A percentile compares a stretch with the other conserved stretches of the same genome.
phyloP scores from a whole-genome alignment of 1,140 invertebrate genomes.

The Bombus polaris region DNA sequence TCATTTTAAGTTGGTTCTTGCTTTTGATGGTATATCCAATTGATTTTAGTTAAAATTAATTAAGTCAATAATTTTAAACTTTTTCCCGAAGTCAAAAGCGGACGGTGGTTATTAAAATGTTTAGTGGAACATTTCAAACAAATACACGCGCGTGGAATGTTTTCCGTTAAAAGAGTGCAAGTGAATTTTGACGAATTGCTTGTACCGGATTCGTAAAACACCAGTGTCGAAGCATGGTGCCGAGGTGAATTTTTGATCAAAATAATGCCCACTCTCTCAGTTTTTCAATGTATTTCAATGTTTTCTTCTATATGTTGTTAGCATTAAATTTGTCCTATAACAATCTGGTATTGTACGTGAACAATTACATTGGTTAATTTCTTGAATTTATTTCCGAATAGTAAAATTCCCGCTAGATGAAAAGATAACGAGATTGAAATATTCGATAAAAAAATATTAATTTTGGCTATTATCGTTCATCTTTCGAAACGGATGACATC shows the following conservation, averaged over 20 bases:
- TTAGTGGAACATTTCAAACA: neutral
- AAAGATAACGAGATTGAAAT: neutral
- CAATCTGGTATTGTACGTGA: neutral
- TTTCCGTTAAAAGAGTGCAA: neutral
- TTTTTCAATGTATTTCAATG: neutral
- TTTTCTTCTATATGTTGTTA: neutral
- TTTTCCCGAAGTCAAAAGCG: neutral
- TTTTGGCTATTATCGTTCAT: neutral
- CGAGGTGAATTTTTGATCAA: neutral
- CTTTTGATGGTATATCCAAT: neutral
- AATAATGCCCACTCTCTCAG: too few relatives aligned
- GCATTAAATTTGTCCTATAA: neutral
- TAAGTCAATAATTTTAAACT: neutral
- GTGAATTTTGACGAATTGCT: constrained; percentile 11
- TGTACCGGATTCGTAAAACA: neutral
- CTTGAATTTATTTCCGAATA: neutral
- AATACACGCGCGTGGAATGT: neutral
- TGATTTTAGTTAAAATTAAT: neutral
- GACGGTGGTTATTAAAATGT: neutral
- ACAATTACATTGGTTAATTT: neutral
- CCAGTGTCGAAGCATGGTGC: neutral
- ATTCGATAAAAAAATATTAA: neutral
- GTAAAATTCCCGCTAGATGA: neutral
- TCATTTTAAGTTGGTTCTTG: neutral
- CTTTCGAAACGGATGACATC: too few relatives aligned